Evolutionary conservation across 2,888 invertebrate species (phyloP).

Genomic region (Lasioglossum vierecki): DNA sequence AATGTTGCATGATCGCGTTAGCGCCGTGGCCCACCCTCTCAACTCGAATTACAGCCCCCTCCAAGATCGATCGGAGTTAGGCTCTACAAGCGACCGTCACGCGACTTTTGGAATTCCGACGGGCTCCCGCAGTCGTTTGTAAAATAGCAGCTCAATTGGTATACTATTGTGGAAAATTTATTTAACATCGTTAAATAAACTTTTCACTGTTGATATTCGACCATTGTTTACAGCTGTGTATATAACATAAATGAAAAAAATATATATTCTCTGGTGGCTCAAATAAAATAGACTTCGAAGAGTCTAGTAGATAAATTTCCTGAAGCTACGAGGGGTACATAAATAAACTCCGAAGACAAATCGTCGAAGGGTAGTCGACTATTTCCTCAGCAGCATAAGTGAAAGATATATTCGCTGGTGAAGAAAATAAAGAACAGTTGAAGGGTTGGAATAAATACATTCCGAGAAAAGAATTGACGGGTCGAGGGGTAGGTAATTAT

Average conservation of each 20-base stretch:
- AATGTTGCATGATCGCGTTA: conserved; percentile 24
- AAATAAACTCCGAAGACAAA: background rate
- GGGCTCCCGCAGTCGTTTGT: background rate
- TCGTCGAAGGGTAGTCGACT: background rate
- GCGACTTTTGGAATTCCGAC: conserved; percentile 8
- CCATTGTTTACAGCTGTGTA: background rate
- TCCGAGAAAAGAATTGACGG: background rate
- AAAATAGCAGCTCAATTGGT: background rate
- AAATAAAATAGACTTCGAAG: background rate
- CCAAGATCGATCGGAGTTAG: background rate
- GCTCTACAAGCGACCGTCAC: conserved; percentile 1
- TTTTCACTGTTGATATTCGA: no score
- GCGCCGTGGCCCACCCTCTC: no score
- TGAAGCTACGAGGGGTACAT: background rate
- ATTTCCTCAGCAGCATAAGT: background rate
- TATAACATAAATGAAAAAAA: background rate
- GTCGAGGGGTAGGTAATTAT: background rate
- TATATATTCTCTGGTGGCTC: background rate
- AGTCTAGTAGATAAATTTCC: background rate
- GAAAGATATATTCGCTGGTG: background rate
- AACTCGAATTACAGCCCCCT: background rate
- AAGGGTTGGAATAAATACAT: background rate
- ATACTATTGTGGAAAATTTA: no score
- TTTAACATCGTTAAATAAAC: no score
- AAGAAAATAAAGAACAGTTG: background rate